These are phyloP conservation scores for Gobio occitaniae DNA, from an alignment of 2,797 vertebrate genomes.

Conservation along the genomic window DNA sequence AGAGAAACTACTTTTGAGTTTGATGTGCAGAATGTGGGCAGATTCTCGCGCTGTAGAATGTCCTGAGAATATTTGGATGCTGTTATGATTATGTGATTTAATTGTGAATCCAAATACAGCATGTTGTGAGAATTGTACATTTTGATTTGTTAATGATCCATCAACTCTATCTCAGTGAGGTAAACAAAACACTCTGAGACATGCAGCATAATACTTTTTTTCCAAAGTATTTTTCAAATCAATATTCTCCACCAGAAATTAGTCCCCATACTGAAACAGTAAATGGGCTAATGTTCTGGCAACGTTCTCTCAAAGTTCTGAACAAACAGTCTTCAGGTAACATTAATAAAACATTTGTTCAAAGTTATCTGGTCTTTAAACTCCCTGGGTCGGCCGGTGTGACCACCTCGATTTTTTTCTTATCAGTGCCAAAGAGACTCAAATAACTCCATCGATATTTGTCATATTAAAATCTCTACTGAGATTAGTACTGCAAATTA, in stretches of 20 bases:
- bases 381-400: no score
- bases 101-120: constrained; percentile 18
- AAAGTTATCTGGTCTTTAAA: no score
- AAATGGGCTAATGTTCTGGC: neutral
- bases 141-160: constrained; percentile 5
- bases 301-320: no score
- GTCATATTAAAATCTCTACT: no score
- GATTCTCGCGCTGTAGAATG: neutral
- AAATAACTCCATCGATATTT: no score
- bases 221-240: neutral
- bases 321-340: no score
- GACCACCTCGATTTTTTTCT: no score
- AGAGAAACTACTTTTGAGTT: constrained; percentile 19
- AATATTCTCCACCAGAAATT: neutral
- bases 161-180: neutral
- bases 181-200: neutral
- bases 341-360: no score
- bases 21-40: neutral
- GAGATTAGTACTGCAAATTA: no score
- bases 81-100: constrained; percentile 8
- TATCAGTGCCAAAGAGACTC: no score
- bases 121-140: neutral
- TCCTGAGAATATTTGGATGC: neutral
- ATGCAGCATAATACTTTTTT: neutral
- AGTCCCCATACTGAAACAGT: neutral